Base-by-base conservation (phyloP, 2,113 vertebrate genomes). In the Todiramphus chloris region DNA sequence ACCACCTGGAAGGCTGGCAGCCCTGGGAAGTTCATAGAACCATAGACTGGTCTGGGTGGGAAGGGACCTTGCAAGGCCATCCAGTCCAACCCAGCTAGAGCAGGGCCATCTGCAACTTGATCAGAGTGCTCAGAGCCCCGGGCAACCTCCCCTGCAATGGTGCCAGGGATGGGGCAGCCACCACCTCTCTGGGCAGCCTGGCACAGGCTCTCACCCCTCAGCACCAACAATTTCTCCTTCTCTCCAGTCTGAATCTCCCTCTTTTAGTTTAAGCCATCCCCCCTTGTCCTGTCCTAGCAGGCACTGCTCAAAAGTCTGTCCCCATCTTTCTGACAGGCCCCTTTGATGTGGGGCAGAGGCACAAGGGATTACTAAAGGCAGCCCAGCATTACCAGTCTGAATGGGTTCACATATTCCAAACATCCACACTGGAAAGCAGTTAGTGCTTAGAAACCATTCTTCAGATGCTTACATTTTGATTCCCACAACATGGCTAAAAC, bases 371-470 rank as follows among this genome's bases (percentile, higher is more conserved):
- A 23, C 23, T 39, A 19, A 77, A 66, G 15, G 33, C 41, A 59
- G 35, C 44, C 39, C 31, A 6, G 16, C 15, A 4, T 33, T 33
- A 50, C 13, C 35, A 9, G 33, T 6, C 35, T 25, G 18, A 39
- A 56, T 8, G 60, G 23, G 44, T 25, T 2, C 25, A 2, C 44
- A 10, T 1, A 5, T 1, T 33, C 17, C 10, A 58, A 64, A 35
- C 1, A 1, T 48, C 67, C 55, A 23, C 1, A 1, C 2, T 23
- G 25, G 66, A 87, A 85, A 88, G 30, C 18, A 55, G 19, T 12
- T 37, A 33, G 35, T 13, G 11, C 50, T 62, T 41, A 19, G 56
- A 80, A 94, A 69, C 39, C 14, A 39, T 4, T 48, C 56, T 81
- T 74, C 8, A 63, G 76, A 74, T 35, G 33, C 33, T 66, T 33